These are phyloP conservation scores for Enteromius fasciolatus DNA, from an alignment of 2,797 vertebrate species.

Conservation along the genomic window DNA sequence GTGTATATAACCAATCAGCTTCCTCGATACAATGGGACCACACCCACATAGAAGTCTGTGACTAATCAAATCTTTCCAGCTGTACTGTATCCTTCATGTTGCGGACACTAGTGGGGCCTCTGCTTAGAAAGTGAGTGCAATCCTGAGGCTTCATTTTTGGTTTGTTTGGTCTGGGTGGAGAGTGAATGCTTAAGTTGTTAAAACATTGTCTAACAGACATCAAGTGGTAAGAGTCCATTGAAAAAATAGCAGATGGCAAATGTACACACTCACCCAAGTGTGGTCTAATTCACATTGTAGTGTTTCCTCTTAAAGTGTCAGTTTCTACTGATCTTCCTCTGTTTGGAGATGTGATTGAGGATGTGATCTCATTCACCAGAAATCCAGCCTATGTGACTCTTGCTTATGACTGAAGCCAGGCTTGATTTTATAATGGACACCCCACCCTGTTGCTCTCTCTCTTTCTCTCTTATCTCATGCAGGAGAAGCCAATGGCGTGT, in stretches of 20 bases:
- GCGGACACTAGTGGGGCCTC: slow-evolving; percentile 67
- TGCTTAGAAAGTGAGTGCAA: slow-evolving; percentile 11
- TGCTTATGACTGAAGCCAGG: slow-evolving; percentile 78
- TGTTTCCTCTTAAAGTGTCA: slow-evolving; percentile 49
- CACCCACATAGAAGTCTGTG: slow-evolving; percentile 44
- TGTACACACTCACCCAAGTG: background rate
- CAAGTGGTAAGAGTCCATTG: background rate
- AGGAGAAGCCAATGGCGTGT: background rate
- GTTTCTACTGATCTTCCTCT: slow-evolving; percentile 64
- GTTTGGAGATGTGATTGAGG: slow-evolving; percentile 75
- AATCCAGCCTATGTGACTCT: slow-evolving; percentile 83
- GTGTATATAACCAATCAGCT: slow-evolving; percentile 53
- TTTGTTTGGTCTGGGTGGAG: slow-evolving; percentile 15
- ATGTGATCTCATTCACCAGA: slow-evolving; percentile 87
- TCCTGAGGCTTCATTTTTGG: background rate
- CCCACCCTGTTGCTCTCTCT: slow-evolving; percentile 31
- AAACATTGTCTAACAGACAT: background rate
- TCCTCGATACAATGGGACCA: slow-evolving; percentile 39
- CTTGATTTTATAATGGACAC: slow-evolving; percentile 68
- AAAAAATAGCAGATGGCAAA: slow-evolving; percentile 12
- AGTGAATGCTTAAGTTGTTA: background rate
- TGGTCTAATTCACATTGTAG: background rate
- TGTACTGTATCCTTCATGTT: slow-evolving; percentile 81
- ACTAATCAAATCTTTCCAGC: slow-evolving; percentile 82
- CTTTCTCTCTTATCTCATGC: slow-evolving; percentile 48